These are phyloP conservation scores for Sitta europaea DNA, from an alignment of 2,113 vertebrate genomes.

Conservation along the genomic window DNA sequence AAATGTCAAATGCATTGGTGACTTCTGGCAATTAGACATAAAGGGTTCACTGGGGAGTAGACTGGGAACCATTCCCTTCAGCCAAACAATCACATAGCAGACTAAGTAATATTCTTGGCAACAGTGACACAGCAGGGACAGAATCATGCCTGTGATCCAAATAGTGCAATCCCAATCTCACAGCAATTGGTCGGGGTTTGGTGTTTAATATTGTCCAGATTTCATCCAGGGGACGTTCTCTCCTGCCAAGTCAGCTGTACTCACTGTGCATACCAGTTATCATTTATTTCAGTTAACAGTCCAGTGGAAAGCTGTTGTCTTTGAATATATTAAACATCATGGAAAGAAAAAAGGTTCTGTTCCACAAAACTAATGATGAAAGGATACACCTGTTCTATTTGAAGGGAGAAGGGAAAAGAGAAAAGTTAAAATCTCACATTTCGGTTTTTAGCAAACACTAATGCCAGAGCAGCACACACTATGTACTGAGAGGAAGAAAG, in stretches of 20 bases:
- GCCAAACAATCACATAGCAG: neutral
- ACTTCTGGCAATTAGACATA: neutral
- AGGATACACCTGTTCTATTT: neutral
- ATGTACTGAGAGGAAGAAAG: neutral
- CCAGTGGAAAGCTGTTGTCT: neutral
- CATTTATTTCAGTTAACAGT: neutral
- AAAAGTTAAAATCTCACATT: neutral
- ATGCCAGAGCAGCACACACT: neutral
- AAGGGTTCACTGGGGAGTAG: neutral
- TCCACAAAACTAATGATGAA: neutral
- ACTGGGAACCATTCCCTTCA: neutral
- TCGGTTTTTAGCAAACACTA: neutral
- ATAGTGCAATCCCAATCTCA: accelerated
- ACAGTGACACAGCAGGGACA: neutral
- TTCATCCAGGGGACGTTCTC: neutral
- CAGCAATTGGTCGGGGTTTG: neutral
- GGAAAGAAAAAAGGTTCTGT: neutral
- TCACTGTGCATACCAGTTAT: neutral
- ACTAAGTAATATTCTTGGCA: neutral
- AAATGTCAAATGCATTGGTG: neutral
- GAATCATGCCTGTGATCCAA: neutral
- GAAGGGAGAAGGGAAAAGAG: too few species aligned
- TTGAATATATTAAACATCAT: neutral
- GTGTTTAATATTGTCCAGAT: neutral
- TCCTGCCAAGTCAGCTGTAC: neutral